Base-by-base conservation (phyloP, 2,888 invertebrate genomes). In the Eupithecia inturbata region DNA sequence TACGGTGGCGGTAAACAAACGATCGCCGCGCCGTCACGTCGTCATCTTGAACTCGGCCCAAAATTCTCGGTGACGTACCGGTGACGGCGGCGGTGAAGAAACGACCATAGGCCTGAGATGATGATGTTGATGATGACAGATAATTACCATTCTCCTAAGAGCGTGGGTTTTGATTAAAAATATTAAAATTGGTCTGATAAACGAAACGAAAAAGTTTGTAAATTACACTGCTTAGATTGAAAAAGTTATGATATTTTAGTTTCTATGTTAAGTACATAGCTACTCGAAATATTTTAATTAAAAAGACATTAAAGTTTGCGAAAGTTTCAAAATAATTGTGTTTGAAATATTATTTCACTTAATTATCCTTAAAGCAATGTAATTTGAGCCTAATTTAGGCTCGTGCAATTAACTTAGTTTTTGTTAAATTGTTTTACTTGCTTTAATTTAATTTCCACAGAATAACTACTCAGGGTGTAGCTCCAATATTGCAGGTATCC, bases 321-420 rank as follows among this genome's bases (percentile, higher is more conserved):
- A 62, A 31, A 62, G 60, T 31, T 62, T 62, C 63, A 12, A 31
- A 36, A 63, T 63, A 63, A 36, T 63, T 63, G 33, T 33, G 36
- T 63, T 63, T 63, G 19, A 63, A 63, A 63, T 33, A 33, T 28
- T 33, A 63, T 63, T 33, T 14, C 16, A 28, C 26, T 26, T 60
- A 26, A 26, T 60, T 26, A 60, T 6, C 45, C 19, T 45, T 19
- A 45, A 16, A 36, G 19, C n/a, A 63, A 63, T 63, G 63, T 31
- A 33, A 63, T 33, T 33, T 12, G 33, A 62, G 31, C 31, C 62
- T 31, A 12, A 53, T 53, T 53, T 4, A 53, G n/a, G 53, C 22
- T 53, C 53, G 53, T 12, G 53, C 22, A 3, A 53, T 53, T 22
- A 53, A 53, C 26, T 53, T 53, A 22, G 49, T 53, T 22, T 53